phyloP scores from a whole-genome alignment of 1,140 invertebrate genomes.

The Meloidogyne exigua region DNA sequence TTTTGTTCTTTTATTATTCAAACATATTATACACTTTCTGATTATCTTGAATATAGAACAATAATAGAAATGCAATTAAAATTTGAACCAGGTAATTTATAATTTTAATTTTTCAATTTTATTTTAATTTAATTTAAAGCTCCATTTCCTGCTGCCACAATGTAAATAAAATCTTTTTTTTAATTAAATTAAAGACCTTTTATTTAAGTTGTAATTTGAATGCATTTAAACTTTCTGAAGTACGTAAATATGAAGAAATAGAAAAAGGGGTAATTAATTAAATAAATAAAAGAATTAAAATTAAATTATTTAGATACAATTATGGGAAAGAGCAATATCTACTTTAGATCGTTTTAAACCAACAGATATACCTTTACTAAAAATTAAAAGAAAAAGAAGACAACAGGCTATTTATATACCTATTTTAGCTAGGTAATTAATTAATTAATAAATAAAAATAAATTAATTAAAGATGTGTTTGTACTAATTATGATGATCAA shows the following conservation, averaged over 20 bases:
- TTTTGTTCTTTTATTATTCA: conserved; percentile 55
- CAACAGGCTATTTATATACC: conserved; percentile 58
- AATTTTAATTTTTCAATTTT: background rate
- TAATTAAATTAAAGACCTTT: background rate
- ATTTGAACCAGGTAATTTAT: conserved; percentile 55
- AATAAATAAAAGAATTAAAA: conserved; percentile 13
- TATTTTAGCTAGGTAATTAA: conserved; percentile 38
- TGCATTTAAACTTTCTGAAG: conserved; percentile 58
- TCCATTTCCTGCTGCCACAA: conserved; percentile 61
- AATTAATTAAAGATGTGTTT: conserved; percentile 44
- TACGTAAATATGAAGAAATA: conserved; percentile 60
- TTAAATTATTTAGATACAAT: conserved; percentile 1
- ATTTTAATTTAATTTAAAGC: conserved; percentile 38
- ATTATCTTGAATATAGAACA: conserved; percentile 60
- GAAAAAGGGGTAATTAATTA: conserved; percentile 51
- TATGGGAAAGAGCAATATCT: conserved; percentile 59
- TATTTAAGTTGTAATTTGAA: conserved; percentile 56
- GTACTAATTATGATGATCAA: conserved; percentile 53
- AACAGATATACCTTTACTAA: background rate
- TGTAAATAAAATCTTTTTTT: conserved; percentile 15
- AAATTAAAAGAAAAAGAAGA: conserved; percentile 28
- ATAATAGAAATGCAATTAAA: conserved; percentile 64
- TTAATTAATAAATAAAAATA: background rate
- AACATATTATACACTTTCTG: conserved; percentile 61
- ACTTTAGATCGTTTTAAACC: conserved; percentile 25